Base-by-base conservation (phyloP, 2,888 invertebrate species). In the Melipona bicolor region DNA sequence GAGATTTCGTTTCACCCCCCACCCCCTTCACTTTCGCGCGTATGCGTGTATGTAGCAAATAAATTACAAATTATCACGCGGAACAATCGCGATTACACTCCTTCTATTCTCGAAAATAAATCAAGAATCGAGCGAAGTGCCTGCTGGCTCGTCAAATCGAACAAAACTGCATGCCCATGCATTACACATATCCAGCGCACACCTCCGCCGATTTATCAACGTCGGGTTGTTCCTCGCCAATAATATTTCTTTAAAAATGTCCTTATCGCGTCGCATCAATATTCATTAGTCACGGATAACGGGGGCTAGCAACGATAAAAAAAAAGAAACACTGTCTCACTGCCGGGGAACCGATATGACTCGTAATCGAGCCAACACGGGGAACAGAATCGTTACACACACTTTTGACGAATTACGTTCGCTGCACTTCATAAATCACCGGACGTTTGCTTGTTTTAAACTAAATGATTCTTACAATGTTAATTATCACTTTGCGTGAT, bases 221-320 rank as follows among this genome's bases (percentile, higher is more conserved):
- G 65, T 19, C 73, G 6, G 43, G 13, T 32, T 32, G 17, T 6
- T 13, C 32, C 50, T 59, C 43, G 52, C 49, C 9, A 50, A 69
- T 76, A 69, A 69, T 62, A 49, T 21, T 67, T 27, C 61, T 43
- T 61, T 21, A 52, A 59, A n/a, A 65, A 36, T 50, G 67, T 43
- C 2, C 78, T 77, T 78, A 81, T 79, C 79, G 52, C 54, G 24
- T 36, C 67, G 43, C 24, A 49, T 70, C 52, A 52, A 54, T 71
- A 65, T 52, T 81, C 71, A 72, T 81, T 81, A 68, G 32, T 72
- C 81, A 62, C 54, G 15, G 79, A 71, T 81, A 81, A 68, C 5
- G 17, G 17, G n/a, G 21, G 24, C 32, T 43, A 49, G 4, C 17
- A 21, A 50, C 70, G 19, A 62, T 54, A 79, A 65, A 71, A 43